A percentile compares a stretch with the other conserved stretches of the same genome.
Evolutionary conservation across 2,797 vertebrate genomes (phyloP).

Genomic region (Myotis myotis): DNA sequence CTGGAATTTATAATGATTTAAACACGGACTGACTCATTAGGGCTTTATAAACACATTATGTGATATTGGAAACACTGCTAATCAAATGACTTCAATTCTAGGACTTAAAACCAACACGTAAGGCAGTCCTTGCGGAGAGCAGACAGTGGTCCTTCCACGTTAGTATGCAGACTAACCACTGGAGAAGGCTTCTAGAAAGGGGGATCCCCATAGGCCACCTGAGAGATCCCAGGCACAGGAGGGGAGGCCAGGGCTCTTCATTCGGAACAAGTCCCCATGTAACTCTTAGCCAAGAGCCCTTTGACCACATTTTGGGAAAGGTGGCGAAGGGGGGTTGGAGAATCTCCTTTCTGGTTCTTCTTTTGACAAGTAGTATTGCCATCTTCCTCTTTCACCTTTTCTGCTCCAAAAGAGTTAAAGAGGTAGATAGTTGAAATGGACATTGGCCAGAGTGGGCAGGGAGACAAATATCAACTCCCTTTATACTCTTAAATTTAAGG

Average conservation of each 20-base stretch:
- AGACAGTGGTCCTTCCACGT: neutral
- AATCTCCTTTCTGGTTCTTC: neutral
- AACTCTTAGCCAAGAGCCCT: neutral
- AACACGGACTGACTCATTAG: conserved; percentile 23
- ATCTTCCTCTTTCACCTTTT: conserved; percentile 8
- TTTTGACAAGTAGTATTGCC: neutral
- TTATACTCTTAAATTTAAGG: neutral
- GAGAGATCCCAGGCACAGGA: neutral
- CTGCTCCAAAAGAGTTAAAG: neutral
- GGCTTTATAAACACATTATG: conserved; percentile 46
- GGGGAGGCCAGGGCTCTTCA: neutral
- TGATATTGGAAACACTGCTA: conserved; percentile 15
- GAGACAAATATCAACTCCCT: neutral
- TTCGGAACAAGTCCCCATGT: neutral
- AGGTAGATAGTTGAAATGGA: neutral
- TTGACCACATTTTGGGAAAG: neutral
- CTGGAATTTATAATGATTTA: neutral
- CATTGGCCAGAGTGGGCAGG: neutral
- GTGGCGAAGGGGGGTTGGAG: neutral
- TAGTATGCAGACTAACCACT: neutral
- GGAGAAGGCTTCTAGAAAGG: neutral
- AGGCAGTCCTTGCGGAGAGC: neutral
- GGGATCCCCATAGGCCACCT: neutral
- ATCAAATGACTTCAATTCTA: neutral
- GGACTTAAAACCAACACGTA: neutral